Base-by-base conservation (phyloP, 2,888 invertebrate species). In the Hirtodrosophila confusa region DNA sequence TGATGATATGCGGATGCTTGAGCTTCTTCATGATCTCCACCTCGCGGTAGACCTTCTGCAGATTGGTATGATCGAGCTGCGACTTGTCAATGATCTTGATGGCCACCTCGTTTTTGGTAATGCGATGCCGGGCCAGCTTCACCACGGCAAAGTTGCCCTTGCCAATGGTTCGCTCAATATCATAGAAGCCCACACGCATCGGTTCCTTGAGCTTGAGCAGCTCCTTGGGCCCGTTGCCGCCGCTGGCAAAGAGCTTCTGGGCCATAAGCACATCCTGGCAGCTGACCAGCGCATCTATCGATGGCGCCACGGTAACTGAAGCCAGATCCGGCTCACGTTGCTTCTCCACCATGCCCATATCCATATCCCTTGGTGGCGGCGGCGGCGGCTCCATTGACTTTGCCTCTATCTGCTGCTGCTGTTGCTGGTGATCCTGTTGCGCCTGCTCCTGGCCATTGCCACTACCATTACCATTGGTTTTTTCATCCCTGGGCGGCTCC, bases 141-240 rank as follows among this genome's bases (percentile, higher is more conserved):
- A 99, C 99, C 87, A 99, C 98, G 82, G 99, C 99, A 93, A 99
- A 99, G 93, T 99, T 99, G 55, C 99, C 99, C 92, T 98, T 98
- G 88, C 99, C 99, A 90, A 99, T 98, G 89, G 99, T 99, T 90
- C 96, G 94, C 92, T 98, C 98, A 92, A 99, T 97, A 92, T 98
- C 98, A 93, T 99, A 99, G 93, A 98, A 98, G 86, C 99, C 99
- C 90, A 99, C 97, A 89, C 97, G 95, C 90, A 97, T 95, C 84
- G 95, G 94, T 87, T 94, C 94, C 92, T 94, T 94, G 0, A 75
- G 70, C 55, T 86, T 89, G 3, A 87, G 69, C 51, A 78, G 50
- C 23, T 89, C 86, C 65, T 89, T 89, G 37, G 83, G 69, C 2
- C 70, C 66, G n/a, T 44, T 66, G 36, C 70, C 70, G 0, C 76